Conservation (phyloP, 2,797 vertebrate species). For the Knipowitschia caucasica region DNA sequence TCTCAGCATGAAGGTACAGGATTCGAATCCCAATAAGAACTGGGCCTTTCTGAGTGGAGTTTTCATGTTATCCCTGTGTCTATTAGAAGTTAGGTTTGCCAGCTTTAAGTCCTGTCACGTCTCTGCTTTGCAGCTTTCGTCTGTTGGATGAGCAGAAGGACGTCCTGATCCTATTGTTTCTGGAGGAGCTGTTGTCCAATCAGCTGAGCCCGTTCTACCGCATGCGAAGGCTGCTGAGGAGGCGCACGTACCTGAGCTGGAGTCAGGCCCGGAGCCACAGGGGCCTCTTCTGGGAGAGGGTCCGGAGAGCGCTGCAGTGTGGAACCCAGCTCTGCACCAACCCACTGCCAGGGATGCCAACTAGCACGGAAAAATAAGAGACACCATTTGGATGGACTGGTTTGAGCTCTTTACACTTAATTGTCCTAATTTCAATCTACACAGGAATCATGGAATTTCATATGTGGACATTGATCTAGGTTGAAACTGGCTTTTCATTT, state of each 20-base stretch:
- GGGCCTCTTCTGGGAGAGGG: slow-evolving; percentile 2
- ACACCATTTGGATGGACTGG: too few relatives aligned
- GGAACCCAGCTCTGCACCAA: not conserved
- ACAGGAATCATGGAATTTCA: too few relatives aligned
- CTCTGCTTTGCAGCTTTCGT: not conserved
- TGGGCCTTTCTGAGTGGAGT: not conserved
- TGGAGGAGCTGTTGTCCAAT: not conserved
- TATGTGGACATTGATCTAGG: too few relatives aligned
- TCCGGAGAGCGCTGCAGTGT: not conserved
- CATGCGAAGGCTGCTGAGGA: slow-evolving; percentile 38
- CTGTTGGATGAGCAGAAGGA: slow-evolving; percentile 8
- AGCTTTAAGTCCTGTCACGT: not conserved
- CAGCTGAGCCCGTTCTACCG: slow-evolving; percentile 25
- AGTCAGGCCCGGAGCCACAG: not conserved
- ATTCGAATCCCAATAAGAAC: too few relatives aligned
- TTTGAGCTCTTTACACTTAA: too few relatives aligned
- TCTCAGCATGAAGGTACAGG: too few relatives aligned
- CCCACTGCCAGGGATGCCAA: too few relatives aligned
- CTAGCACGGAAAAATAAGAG: too few relatives aligned
- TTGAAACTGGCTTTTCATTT: too few relatives aligned
- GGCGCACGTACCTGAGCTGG: slow-evolving; percentile 2
- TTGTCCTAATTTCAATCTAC: too few relatives aligned
- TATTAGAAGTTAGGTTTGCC: too few relatives aligned
- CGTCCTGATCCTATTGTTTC: slow-evolving; percentile 5
- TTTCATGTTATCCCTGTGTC: not conserved